Base-by-base conservation (phyloP, 1,140 invertebrate species). In the Oscheius sp. region DNA sequence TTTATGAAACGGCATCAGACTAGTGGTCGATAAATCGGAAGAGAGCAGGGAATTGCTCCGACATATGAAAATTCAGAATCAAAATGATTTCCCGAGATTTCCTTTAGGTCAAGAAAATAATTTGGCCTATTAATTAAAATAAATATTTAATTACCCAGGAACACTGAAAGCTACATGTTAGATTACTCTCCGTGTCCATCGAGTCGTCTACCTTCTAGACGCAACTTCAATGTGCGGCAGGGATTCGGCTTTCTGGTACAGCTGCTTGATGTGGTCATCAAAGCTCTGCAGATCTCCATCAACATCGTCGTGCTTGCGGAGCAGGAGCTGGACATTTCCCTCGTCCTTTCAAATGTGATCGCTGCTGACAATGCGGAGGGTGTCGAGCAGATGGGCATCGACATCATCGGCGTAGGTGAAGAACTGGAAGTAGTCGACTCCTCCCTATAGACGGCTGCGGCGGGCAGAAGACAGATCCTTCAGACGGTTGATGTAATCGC, bases 361-460 rank as follows among this genome's bases (percentile, higher is more conserved):
- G 68, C 93, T 96, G 1, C 94, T 96, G 0, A 99, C 95, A 71
- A 99, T 88, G 70, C 94, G 89, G 36, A 97, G 86, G 7, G 93
- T 96, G 85, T 99, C 96, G 76, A 97, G 85, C 93, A 99, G 96
- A 93, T 95, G 98, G 78, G 94, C 93, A 82, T 99, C 96, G 55
- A 98, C 91, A 85, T 99, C 96, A 86, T 97, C 96, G 29, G 95
- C 95, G 88, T 99, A 95, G 32, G 95, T 93, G 85, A 99, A 97
- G 85, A 99, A 90, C 88, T 89, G 72, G 49, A 79, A 96, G 86
- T 94, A 98, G 82, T 97, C 93, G 2, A 99, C 94, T 35, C 95
- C 95, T 77, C 97, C 95, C 83, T 93, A 91, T 3, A 99, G 88
- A 0, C 95, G 89, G 84, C 94, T 93, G 75, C 94, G 91, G 59